These are phyloP conservation scores for Drosophila willistoni DNA, from an alignment of 1,140 invertebrate species.

Conservation along the genomic window DNA sequence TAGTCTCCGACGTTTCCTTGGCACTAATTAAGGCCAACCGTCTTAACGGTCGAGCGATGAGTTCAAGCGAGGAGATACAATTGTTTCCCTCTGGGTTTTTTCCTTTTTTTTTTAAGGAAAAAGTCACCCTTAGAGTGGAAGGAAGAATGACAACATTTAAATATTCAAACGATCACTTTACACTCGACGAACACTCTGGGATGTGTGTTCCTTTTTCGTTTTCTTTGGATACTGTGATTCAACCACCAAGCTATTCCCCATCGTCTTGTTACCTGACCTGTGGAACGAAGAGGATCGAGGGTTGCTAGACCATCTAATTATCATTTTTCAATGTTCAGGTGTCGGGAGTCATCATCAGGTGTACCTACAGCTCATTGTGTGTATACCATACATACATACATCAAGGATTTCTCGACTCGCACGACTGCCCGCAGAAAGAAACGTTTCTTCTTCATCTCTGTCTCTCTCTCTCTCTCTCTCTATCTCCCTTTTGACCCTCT, in stretches of 20 bases:
- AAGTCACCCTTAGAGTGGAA: conserved; percentile 36
- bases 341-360: conserved; percentile 65
- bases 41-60: conserved; percentile 47
- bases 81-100: not conserved
- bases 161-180: conserved; percentile 77
- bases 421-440: conserved; percentile 63
- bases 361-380: conserved; percentile 30
- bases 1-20: conserved; percentile 22
- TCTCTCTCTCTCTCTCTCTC: not conserved
- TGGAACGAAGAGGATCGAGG: conserved; percentile 37
- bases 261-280: conserved; percentile 19
- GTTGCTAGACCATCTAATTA: conserved; percentile 78
- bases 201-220: not conserved
- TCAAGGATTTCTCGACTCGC: conserved; percentile 67
- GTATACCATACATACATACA: conserved; percentile 3
- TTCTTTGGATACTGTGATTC: conserved; percentile 58
- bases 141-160: conserved; percentile 59
- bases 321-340: conserved; percentile 60
- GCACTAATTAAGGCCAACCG: conserved; percentile 58
- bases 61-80: conserved; percentile 48
- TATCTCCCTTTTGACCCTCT: conserved; percentile 18
- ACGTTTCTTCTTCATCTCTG: conserved; percentile 26
- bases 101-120: not conserved
- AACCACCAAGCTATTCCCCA: conserved; percentile 59
- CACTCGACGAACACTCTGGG: conserved; percentile 50